A percentile compares a stretch with the other conserved stretches of the same genome.
Conservation (phyloP, 1,140 invertebrate species). For the Micrasema minimum region DNA sequence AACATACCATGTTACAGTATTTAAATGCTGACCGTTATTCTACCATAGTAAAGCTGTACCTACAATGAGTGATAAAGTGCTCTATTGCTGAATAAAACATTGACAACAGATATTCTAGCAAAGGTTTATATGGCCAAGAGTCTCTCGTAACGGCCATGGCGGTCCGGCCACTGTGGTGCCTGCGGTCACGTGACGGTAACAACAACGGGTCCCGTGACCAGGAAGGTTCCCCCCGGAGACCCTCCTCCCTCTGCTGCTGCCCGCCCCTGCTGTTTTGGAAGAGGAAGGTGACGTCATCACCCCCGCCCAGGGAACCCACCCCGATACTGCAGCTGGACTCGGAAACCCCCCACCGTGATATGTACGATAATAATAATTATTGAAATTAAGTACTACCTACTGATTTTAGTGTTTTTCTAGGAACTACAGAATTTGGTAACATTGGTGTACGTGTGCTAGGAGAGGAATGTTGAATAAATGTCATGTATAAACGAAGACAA, state of each 20-base stretch:
- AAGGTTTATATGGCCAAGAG: too few species aligned
- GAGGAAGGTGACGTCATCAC: slow-evolving; percentile 11
- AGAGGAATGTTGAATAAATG: too few species aligned
- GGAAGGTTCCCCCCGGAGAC: slow-evolving; percentile 16
- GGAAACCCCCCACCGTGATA: slow-evolving; percentile 16
- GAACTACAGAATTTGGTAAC: too few species aligned
- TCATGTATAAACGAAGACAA: too few species aligned
- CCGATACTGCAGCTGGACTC: slow-evolving; percentile 54
- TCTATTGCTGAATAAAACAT: too few species aligned
- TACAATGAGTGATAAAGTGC: too few species aligned
- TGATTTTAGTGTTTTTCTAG: too few species aligned
- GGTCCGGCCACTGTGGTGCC: slow-evolving; percentile 1
- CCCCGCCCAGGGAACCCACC: slow-evolving; percentile 49
- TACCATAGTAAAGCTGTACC: too few species aligned
- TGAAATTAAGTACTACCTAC: background rate
- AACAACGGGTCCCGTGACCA: slow-evolving; percentile 58
- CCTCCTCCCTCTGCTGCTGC: slow-evolving; percentile 27
- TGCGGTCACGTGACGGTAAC: slow-evolving; percentile 57
- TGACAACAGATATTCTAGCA: too few species aligned
- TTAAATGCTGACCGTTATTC: too few species aligned
- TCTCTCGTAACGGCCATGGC: slow-evolving; percentile 8
- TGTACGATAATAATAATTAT: background rate
- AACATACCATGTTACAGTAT: too few species aligned
- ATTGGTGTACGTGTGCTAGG: too few species aligned
- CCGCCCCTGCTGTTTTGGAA: slow-evolving; percentile 28